Base-by-base conservation (phyloP, 2,113 vertebrate species). In the Rhineura floridana region DNA sequence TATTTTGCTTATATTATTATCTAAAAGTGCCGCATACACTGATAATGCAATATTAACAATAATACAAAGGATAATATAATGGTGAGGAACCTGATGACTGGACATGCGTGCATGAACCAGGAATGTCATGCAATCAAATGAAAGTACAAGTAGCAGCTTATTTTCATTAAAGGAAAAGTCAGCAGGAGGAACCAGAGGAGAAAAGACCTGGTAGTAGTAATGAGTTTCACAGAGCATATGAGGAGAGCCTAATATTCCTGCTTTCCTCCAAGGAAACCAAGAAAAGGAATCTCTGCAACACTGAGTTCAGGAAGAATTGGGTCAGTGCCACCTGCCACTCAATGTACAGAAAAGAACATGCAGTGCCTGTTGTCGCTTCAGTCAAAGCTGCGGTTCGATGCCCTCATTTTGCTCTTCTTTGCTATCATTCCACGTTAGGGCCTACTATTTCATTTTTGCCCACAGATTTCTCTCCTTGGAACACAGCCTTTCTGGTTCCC, bases 381-480 rank as follows among this genome's bases (percentile, higher is more conserved):
- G 52, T 75, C 42, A 81, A 48, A 87, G 67, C 79, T 39, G 39
- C 52, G 7, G 30, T 36, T 62, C 36, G 4, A n/a, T 81, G 70
- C 44, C 55, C 33, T 50, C 2, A 48, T 44, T 75, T 39, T 63
- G 7, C 33, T 75, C n/a, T 67, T 11, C 55, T 39, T 76, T 36
- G 44, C 80, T 70, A 69, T 88, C 80, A 42, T 76, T 75, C 87
- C 69, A 30, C n/a, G 80, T 88, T 82, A 83, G 80, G 81, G 55
- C 7, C 55, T 42, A 76, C 87, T 44, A 67, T 52, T 88, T 82
- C 80, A 65, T 63, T 76, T 76, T 65, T 83, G 52, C 42, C 55
- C 72, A 73, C 50, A 88, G 44, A 50, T 73, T 87, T 62, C 76
- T 13, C 78, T 81, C 83, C 67, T 59, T 81, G 78, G 70, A 88